Conservation (phyloP, 2,797 vertebrate species). For the Cyprinella venusta region DNA sequence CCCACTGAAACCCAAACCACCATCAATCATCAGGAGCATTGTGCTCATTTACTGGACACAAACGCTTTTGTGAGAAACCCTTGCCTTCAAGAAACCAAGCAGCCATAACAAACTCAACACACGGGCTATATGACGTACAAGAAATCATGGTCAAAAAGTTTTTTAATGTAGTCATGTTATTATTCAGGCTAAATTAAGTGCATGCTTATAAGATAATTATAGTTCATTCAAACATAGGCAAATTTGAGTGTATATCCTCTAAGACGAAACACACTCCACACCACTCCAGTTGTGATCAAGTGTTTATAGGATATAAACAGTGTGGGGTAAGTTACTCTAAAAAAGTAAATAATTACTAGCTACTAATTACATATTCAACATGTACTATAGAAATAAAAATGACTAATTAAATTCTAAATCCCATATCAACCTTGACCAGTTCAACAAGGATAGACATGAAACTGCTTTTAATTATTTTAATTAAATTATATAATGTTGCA, state of each 20-base stretch:
- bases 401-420: neutral
- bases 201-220: neutral
- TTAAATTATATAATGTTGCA: neutral
- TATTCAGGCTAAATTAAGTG: neutral
- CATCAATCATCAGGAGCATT: slow-evolving; percentile 30
- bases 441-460: neutral
- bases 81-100: slow-evolving; percentile 2
- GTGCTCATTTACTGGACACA: slow-evolving; percentile 23
- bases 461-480: neutral
- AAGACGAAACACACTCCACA: neutral
- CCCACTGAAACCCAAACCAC: slow-evolving; percentile 12
- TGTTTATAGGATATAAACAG: neutral
- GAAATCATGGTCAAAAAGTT: neutral
- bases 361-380: neutral
- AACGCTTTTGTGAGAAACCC: slow-evolving; percentile 24
- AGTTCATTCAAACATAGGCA: neutral
- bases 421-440: neutral
- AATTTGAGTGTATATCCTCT: neutral
- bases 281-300: neutral
- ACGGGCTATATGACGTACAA: neutral
- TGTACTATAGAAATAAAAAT: neutral
- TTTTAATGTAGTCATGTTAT: neutral
- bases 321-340: neutral
- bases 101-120: neutral
- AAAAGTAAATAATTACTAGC: neutral